These are phyloP conservation scores for Phenacoccus solenopsis DNA, from an alignment of 1,140 invertebrate genomes.

Conservation along the genomic window DNA sequence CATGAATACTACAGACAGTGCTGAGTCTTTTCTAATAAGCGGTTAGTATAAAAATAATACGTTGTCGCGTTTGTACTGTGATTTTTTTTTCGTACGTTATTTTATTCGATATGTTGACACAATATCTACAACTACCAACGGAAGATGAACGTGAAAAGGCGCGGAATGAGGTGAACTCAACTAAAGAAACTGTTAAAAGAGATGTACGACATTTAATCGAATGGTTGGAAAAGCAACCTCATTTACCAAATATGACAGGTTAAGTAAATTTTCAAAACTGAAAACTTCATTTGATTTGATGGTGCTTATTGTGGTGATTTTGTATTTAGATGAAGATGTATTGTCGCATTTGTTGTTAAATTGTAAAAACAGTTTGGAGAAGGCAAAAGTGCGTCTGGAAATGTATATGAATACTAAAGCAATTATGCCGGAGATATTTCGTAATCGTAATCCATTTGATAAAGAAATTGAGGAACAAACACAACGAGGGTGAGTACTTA, in stretches of 20 bases:
- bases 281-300: neutral
- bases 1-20: too few species aligned
- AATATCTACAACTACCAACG: neutral
- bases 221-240: slow-evolving; percentile 27
- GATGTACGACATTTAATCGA: slow-evolving; percentile 25
- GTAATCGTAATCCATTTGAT: slow-evolving; percentile 30
- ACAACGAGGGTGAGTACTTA: neutral
- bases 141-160: neutral
- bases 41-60: too few species aligned
- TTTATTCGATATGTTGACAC: neutral
- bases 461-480: slow-evolving; percentile 26
- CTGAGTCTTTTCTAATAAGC: too few species aligned
- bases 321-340: slow-evolving; percentile 39
- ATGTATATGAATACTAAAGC: slow-evolving; percentile 30
- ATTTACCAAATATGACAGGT: slow-evolving; percentile 25
- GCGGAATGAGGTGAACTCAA: neutral
- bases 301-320: too few species aligned
- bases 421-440: slow-evolving; percentile 31
- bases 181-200: neutral
- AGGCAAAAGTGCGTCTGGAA: slow-evolving; percentile 33
- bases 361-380: slow-evolving; percentile 46
- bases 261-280: neutral
- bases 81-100: too few species aligned
- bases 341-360: slow-evolving; percentile 45
- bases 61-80: too few species aligned